A percentile compares a stretch with the other conserved stretches of the same genome.
Evolutionary conservation across 2,888 invertebrate genomes (phyloP).

Genomic region (Vesta saturnalis): DNA sequence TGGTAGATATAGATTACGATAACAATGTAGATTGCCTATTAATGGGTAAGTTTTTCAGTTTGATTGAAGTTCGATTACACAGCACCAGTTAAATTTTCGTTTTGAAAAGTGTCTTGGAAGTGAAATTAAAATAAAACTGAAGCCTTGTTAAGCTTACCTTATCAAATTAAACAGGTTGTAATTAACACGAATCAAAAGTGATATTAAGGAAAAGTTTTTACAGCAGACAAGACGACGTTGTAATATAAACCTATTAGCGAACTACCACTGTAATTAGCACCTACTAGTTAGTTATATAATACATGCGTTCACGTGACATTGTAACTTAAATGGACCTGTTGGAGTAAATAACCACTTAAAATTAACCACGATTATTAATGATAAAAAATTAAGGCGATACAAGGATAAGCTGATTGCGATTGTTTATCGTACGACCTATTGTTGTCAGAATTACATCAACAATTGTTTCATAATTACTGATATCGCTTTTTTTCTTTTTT

Average conservation of each 20-base stretch:
- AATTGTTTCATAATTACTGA: neutral
- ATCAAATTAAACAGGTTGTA: slow-evolving; percentile 14
- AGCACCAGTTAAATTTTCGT: slow-evolving; percentile 5
- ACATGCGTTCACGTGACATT: slow-evolving; percentile 17
- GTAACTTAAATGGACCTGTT: slow-evolving; percentile 9
- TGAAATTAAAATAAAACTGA: neutral
- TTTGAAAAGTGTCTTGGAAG: neutral
- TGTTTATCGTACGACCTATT: slow-evolving; percentile 29
- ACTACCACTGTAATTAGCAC: slow-evolving; percentile 16
- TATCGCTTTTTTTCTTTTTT: neutral
- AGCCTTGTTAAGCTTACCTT: neutral
- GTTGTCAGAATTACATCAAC: slow-evolving; percentile 25
- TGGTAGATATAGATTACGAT: slow-evolving; percentile 25
- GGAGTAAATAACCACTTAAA: slow-evolving; percentile 27
- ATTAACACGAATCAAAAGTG: slow-evolving; percentile 17
- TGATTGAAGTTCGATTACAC: slow-evolving; percentile 1
- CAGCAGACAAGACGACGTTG: neutral
- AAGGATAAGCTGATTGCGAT: slow-evolving; percentile 27
- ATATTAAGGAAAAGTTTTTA: neutral
- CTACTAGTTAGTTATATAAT: slow-evolving; percentile 22
- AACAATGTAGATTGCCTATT: slow-evolving; percentile 20
- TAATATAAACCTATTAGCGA: slow-evolving; percentile 10
- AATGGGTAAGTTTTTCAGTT: slow-evolving; percentile 5
- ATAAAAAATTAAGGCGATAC: slow-evolving; percentile 29
- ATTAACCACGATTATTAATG: slow-evolving; percentile 25